Base-by-base conservation (phyloP, 2,113 vertebrate genomes). In the Odocoileus virginianus region DNA sequence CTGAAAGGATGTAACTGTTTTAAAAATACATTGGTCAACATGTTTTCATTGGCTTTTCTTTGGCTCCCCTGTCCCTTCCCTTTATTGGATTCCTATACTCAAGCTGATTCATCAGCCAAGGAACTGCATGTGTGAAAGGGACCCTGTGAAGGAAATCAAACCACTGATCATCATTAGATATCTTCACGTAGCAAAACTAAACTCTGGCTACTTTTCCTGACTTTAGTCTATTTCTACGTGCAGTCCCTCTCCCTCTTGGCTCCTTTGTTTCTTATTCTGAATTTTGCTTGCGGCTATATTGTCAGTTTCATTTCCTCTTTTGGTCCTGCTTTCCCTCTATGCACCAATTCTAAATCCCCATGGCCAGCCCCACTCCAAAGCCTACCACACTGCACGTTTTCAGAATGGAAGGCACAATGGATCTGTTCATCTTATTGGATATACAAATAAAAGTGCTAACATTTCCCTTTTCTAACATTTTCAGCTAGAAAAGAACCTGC, bases 1-100 rank as follows among this genome's bases (percentile, higher is more conserved):
- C 61, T 19, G n/a, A 85, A 88, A 96, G 85, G n/a, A 91, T 67
- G 1, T 84, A 83, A 96, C 10, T 27, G 55, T 95, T 93, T 95
- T 0, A 74, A 87, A 94, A 88, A 78, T 10, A 13, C 6, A 74
- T 82, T 43, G 54, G 23, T 55, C 33, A 78, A 54, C 28, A 36
- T 55, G 17, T 87, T 96, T 95, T 61, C 14, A 17, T n/a, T 91
- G 40, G 21, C 23, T 91, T 93, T 92, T 74, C 3, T 50, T 85
- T 61, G 45, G 43, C 4, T 84, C 11, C 45, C 5, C 27, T 25
- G 27, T 92, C 82, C 21, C 28, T 83, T 61, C 36, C 91, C 27
- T 55, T 95, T 60, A 28, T 74, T 55, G 25, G 58, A 67, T 64
- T 96, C 50, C 64, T 74, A 12, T 30, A 60, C 60, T 64, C 67